These are phyloP conservation scores for Myopa testacea DNA, from an alignment of 2,888 invertebrate species.

Conservation along the genomic window DNA sequence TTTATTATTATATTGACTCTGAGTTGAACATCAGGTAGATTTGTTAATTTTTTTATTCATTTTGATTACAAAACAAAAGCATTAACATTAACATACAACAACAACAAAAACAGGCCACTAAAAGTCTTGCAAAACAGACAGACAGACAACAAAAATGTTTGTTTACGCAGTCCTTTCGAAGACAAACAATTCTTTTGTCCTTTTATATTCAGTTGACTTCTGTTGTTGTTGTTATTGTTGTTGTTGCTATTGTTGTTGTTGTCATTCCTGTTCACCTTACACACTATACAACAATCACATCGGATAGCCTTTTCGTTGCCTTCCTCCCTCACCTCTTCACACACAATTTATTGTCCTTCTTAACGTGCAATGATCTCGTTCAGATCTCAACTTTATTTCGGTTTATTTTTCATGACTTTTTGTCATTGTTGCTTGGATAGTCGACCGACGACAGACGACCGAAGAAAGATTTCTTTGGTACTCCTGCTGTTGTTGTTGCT, in stretches of 20 bases:
- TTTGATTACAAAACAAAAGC: too few relatives aligned
- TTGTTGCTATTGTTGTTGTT: constrained; percentile 10
- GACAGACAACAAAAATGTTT: not conserved
- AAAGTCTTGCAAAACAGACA: not conserved
- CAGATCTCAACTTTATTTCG: constrained; percentile 33
- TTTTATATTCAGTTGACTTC: not conserved
- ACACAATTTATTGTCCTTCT: constrained; percentile 53
- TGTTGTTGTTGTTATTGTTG: not conserved
- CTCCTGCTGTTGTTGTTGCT: constrained; percentile 2
- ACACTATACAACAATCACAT: not conserved
- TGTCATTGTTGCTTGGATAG: constrained; percentile 35
- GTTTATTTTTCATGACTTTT: constrained; percentile 38
- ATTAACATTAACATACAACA: too few relatives aligned
- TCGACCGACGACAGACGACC: not conserved
- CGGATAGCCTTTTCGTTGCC: not conserved
- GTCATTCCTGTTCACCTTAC: not conserved
- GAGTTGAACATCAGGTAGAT: too few relatives aligned
- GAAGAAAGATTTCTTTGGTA: not conserved
- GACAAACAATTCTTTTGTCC: too few relatives aligned
- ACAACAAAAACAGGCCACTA: not conserved
- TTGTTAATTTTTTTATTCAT: too few relatives aligned
- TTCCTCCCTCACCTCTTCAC: not conserved
- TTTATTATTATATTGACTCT: too few relatives aligned
- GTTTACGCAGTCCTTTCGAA: not conserved
- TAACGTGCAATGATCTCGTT: constrained; percentile 55